Percentiles rank a stretch among this genome's conserved stretches.
These are phyloP conservation scores for Drosophila asahinai DNA, from an alignment of 1,140 invertebrate genomes.

Conservation along the genomic window DNA sequence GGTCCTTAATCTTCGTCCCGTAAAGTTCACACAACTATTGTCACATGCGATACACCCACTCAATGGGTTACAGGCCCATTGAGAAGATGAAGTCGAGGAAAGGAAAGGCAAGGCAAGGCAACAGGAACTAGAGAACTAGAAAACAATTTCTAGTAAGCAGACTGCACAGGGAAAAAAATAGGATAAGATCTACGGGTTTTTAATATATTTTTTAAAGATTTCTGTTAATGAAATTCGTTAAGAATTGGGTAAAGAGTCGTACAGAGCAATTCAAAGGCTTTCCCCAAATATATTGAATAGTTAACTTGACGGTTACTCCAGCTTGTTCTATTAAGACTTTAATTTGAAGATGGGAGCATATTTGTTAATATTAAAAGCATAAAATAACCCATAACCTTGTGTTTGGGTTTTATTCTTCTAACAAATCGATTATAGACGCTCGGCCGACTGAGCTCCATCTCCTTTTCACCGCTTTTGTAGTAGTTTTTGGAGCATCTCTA, in stretches of 20 bases:
- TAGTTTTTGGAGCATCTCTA: slow-evolving; percentile 38
- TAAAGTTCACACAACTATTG: slow-evolving; percentile 66
- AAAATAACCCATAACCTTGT: not conserved
- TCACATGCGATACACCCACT: slow-evolving; percentile 69
- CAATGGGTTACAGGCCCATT: slow-evolving; percentile 59
- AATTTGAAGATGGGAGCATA: too few relatives aligned
- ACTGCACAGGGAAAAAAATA: slow-evolving; percentile 8
- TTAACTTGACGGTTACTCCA: not conserved
- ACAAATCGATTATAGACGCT: slow-evolving; percentile 64
- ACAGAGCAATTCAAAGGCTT: rapidly evolving
- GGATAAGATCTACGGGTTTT: not conserved
- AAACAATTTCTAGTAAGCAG: slow-evolving; percentile 12
- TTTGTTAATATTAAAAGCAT: not conserved
- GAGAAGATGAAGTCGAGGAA: slow-evolving; percentile 15
- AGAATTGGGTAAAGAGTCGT: not conserved
- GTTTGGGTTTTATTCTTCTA: not conserved
- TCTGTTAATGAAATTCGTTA: not conserved
- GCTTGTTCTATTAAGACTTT: too few relatives aligned
- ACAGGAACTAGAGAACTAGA: slow-evolving; percentile 15
- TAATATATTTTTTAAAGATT: not conserved
- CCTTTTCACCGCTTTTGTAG: not conserved
- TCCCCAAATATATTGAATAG: not conserved
- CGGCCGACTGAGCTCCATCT: not conserved
- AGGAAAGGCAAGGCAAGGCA: not conserved
- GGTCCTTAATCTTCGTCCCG: slow-evolving; percentile 55